Evolutionary conservation across 2,797 vertebrate species (phyloP).

Genomic region (Tapirus indicus): DNA sequence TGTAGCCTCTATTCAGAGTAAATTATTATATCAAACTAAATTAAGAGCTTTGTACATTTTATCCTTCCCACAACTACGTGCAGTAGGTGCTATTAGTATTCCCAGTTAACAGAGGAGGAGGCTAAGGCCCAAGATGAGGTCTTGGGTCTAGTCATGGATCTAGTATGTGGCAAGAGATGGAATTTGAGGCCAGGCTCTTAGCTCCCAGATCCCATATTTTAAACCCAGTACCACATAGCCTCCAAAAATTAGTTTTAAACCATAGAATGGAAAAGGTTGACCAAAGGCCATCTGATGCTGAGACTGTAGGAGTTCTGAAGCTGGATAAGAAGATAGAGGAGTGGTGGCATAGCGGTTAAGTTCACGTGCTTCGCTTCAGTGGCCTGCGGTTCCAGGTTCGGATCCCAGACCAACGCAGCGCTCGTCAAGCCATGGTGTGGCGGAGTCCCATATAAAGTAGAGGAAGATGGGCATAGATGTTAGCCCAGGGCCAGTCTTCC

Average conservation of each 20-base stretch:
- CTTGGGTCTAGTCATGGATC: not conserved
- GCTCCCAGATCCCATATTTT: not conserved
- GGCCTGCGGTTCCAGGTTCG: no score
- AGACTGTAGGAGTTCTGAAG: not conserved
- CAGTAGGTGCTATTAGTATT: not conserved
- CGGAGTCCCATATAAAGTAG: no score
- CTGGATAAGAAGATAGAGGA: not conserved
- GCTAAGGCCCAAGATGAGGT: not conserved
- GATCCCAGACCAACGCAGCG: no score
- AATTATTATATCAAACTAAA: conserved; percentile 13
- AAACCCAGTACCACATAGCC: not conserved
- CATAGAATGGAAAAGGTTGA: not conserved
- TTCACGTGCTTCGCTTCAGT: no score
- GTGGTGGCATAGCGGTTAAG: no score
- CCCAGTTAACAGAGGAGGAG: not conserved
- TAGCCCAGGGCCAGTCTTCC: no score
- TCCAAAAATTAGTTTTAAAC: not conserved
- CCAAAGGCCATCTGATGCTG: not conserved
- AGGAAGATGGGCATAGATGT: no score
- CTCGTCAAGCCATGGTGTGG: no score
- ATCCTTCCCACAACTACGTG: not conserved
- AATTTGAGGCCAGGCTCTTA: not conserved
- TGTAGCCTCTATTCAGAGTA: not conserved
- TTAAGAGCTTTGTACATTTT: not conserved
- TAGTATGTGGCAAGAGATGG: not conserved